Evolutionary conservation across 2,113 vertebrate genomes (phyloP).

Genomic region (Macrotus californicus): DNA sequence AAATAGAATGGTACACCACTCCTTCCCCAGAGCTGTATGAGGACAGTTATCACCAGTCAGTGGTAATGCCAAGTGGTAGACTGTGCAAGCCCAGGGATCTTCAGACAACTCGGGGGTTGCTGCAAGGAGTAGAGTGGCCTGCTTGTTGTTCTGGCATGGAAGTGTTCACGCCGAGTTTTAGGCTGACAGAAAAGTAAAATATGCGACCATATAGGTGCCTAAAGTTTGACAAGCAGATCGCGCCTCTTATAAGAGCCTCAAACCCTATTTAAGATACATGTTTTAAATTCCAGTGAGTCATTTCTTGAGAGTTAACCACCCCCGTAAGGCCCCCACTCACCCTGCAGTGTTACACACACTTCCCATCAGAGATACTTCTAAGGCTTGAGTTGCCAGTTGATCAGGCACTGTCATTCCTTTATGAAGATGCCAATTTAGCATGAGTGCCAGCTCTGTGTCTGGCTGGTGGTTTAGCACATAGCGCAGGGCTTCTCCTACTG

Average conservation of each 20-base stretch:
- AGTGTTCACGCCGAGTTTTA: neutral
- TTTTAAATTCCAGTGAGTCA: neutral
- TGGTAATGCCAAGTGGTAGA: neutral
- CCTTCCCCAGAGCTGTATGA: neutral
- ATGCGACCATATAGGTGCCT: neutral
- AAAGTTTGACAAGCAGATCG: neutral
- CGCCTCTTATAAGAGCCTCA: neutral
- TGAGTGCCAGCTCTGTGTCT: slow-evolving; percentile 81
- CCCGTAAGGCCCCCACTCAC: slow-evolving; percentile 50
- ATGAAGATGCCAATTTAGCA: slow-evolving; percentile 82
- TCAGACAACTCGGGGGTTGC: neutral
- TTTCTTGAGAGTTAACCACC: neutral
- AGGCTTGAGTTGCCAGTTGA: slow-evolving; percentile 87
- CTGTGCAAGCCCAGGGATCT: neutral
- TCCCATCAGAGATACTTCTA: slow-evolving; percentile 87
- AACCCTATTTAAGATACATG: neutral
- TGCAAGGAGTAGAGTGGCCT: neutral
- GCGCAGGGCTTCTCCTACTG: slow-evolving; percentile 84
- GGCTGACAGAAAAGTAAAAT: neutral
- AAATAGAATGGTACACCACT: neutral
- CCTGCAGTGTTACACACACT: slow-evolving; percentile 79
- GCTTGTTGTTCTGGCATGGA: neutral
- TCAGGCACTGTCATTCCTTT: slow-evolving; percentile 87
- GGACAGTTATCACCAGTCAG: neutral
- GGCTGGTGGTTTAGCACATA: slow-evolving; percentile 79